phyloP scores from a whole-genome alignment of 2,888 invertebrate species.

The Trichacis sp. region DNA sequence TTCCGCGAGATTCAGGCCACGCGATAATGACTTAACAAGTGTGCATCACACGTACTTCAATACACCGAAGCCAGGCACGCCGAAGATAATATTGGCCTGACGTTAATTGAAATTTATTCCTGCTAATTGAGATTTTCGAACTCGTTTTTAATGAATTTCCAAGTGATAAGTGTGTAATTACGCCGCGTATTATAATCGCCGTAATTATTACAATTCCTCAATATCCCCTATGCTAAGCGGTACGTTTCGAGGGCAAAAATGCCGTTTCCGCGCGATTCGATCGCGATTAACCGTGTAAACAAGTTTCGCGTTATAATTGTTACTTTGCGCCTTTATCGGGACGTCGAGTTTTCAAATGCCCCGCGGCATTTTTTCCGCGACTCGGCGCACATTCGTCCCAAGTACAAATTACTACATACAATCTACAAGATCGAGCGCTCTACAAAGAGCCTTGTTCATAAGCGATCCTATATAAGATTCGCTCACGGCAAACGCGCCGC shows the following conservation, averaged over 20 bases:
- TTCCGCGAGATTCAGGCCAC: constrained; percentile 32
- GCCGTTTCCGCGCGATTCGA: not conserved
- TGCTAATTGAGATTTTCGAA: constrained; percentile 3
- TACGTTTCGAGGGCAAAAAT: no score
- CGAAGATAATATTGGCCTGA: not conserved
- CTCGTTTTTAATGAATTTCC: not conserved
- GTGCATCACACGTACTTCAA: not conserved
- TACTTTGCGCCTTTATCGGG: constrained; percentile 7
- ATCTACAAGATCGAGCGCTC: constrained; percentile 52
- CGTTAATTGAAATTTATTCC: constrained; percentile 6
- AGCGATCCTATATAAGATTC: constrained; percentile 52
- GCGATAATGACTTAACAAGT: constrained; percentile 13
- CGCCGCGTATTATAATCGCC: constrained; percentile 28
- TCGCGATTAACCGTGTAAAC: not conserved
- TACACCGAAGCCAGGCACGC: no score
- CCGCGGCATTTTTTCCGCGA: no score
- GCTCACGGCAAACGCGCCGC: constrained; percentile 49
- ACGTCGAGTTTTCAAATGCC: constrained; percentile 7
- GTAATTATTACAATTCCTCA: constrained; percentile 13
- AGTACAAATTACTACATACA: constrained; percentile 38
- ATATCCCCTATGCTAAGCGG: no score
- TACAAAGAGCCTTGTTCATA: constrained; percentile 46
- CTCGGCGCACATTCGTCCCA: constrained; percentile 4
- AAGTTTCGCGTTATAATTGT: constrained; percentile 24
- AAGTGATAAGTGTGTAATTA: constrained; percentile 33